Base-by-base conservation (phyloP, 2,113 vertebrate genomes). In the Rhinoderma darwinii region DNA sequence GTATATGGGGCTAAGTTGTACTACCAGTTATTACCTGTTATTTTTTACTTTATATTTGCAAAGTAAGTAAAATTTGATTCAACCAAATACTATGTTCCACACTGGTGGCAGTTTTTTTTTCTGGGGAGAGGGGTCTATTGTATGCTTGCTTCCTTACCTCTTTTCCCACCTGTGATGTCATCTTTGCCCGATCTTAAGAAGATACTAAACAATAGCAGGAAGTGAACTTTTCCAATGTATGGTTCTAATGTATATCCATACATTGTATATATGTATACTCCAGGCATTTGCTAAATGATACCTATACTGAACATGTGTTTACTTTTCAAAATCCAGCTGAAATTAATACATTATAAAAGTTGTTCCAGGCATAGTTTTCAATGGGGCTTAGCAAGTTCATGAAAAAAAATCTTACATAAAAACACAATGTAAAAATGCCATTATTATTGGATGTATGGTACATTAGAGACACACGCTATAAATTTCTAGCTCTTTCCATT, bases 401-500 rank as follows among this genome's bases (percentile, higher is more conserved):
- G 20, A 20, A 18, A 27, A 27, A 82, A 44, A 30, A 35, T 4
- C 39, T 44, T 18, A 63, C 15, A 30, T 66, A 30, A 63, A 63
- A 63, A 76, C 43, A 74, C 50, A 83, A 83, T 51, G 63, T 83
- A 47, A 83, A 84, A 30, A 27, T 76, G 74, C 63, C 41, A 47
- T 63, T 77, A 44, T 47, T n/a, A 77, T 32, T 30, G 39, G 39
- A 77, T 77, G 61, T 35, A 85, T 77, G 56, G 56, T 76, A 35
- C 84, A 66, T 77, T 66, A 32, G 84, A 77, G 84, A 63, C 84
- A 63, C 17, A 18, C 27, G 47, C 37, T 35, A 39, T 74, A 74
- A 41, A 54, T 77, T 44, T 77, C 54, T 85, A 59, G 72, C 39
- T 50, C 35, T 77, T 77, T 77, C 84, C 84, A 85, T 76, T 77